Conservation (phyloP, 92 coral and sea anemone genomes). For the Porites cylindrica region DNA sequence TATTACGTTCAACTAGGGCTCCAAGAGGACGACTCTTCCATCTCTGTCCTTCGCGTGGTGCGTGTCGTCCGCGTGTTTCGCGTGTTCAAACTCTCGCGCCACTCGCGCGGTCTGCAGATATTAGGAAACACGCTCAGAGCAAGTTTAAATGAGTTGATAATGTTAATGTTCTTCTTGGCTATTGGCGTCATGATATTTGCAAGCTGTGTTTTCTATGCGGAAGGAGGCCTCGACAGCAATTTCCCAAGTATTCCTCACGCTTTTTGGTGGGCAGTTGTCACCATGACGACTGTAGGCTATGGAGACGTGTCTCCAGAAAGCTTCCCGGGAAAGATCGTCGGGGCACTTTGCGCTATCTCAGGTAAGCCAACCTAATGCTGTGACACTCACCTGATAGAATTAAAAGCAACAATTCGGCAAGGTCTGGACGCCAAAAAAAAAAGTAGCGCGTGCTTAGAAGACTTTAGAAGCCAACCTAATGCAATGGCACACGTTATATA, state of each 20-base stretch:
- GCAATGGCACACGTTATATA: neutral
- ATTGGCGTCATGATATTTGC: conserved; percentile 99
- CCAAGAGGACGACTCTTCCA: conserved; percentile 82
- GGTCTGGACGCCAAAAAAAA: neutral
- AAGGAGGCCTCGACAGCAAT: conserved; percentile 87
- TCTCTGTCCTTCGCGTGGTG: conserved; percentile 96
- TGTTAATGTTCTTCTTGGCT: conserved; percentile 95
- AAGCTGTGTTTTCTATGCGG: conserved; percentile 99
- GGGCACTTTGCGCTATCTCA: conserved; percentile 96
- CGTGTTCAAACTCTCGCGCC: conserved; percentile 97
- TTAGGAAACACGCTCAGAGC: conserved; percentile 96
- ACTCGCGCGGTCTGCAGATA: conserved; percentile 98
- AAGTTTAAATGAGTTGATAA: conserved; percentile 92
- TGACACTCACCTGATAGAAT: neutral
- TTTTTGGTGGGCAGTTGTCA: conserved; percentile 99
- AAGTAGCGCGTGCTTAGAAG: neutral
- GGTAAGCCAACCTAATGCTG: conserved; percentile 74
- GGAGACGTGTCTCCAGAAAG: conserved; percentile 93
- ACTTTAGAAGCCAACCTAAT: neutral
- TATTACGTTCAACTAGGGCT: conserved; percentile 94
- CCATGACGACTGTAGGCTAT: conserved; percentile 99
- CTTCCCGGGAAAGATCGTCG: conserved; percentile 94
- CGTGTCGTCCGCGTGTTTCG: conserved; percentile 99
- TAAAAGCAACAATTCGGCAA: neutral
- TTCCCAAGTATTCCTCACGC: conserved; percentile 96